Conservation (phyloP, 2,113 vertebrate species). For the Acrocephalus kingi region DNA sequence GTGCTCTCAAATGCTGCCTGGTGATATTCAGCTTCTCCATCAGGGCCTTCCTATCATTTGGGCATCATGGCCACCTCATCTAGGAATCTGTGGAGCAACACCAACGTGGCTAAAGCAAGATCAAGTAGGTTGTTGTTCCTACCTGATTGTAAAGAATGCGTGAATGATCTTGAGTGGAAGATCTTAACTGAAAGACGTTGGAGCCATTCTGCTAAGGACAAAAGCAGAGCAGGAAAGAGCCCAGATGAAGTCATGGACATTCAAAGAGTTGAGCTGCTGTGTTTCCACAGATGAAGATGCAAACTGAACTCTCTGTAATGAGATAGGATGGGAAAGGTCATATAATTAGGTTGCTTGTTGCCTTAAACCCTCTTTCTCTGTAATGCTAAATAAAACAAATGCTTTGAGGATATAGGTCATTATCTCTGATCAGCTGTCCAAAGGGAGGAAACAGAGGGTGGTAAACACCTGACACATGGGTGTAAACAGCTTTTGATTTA, state of each 20-base stretch:
- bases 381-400: slow-evolving; percentile 36
- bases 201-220: not conserved
- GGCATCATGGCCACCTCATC: not conserved
- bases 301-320: not conserved
- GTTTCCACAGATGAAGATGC: not conserved
- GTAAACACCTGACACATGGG: slow-evolving; percentile 4
- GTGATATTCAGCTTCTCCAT: not conserved
- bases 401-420: slow-evolving; percentile 13
- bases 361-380: not conserved
- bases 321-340: not conserved
- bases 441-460: not conserved
- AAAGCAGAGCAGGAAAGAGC: not conserved
- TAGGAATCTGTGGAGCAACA: not conserved
- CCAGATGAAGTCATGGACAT: not conserved
- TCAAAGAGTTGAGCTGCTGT: not conserved
- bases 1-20: not conserved
- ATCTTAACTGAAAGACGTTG: rapidly evolving
- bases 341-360: not conserved
- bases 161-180: not conserved
- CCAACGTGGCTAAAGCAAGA: not conserved
- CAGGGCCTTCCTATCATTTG: not conserved
- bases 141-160: not conserved
- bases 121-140: not conserved
- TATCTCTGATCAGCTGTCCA: slow-evolving; percentile 2
- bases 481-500: slow-evolving; percentile 13